Conservation (phyloP, 1,140 invertebrate species). For the Habropoda laboriosa region DNA sequence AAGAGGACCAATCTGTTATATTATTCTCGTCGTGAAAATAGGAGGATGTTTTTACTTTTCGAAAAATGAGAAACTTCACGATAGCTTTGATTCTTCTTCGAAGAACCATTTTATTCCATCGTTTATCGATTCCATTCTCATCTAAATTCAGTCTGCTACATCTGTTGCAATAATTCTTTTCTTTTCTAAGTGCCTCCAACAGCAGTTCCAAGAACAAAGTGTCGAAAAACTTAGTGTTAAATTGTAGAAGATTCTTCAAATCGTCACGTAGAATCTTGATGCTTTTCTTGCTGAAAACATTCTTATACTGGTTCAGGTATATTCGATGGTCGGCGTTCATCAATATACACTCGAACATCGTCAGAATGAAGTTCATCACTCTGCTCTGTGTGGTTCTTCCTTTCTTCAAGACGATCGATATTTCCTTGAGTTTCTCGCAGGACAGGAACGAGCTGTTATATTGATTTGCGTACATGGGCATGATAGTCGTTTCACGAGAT, state of each 20-base stretch:
- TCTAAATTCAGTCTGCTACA: background rate
- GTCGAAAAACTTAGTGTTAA: slow-evolving; percentile 33
- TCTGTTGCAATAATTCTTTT: background rate
- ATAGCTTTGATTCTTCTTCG: slow-evolving; percentile 10
- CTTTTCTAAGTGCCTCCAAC: background rate
- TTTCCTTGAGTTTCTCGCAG: background rate
- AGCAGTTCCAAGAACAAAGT: background rate
- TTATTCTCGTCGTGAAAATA: background rate
- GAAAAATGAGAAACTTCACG: slow-evolving; percentile 50
- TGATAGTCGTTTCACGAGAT: background rate
- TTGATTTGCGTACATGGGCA: background rate
- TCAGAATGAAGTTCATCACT: slow-evolving; percentile 42
- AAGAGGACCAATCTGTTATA: background rate
- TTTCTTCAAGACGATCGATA: background rate
- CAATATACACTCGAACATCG: slow-evolving; percentile 41
- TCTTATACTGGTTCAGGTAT: background rate
- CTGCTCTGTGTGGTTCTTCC: background rate
- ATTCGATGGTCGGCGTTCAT: slow-evolving; percentile 35
- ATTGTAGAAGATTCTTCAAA: slow-evolving; percentile 41
- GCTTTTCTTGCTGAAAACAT: background rate
- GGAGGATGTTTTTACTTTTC: background rate
- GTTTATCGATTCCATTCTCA: background rate
- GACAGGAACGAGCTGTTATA: background rate
- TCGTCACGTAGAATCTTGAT: slow-evolving; percentile 35
- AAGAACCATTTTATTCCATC: background rate